phyloP scores from a whole-genome alignment of 2,888 invertebrate species.

The Cerastoderma edule region DNA sequence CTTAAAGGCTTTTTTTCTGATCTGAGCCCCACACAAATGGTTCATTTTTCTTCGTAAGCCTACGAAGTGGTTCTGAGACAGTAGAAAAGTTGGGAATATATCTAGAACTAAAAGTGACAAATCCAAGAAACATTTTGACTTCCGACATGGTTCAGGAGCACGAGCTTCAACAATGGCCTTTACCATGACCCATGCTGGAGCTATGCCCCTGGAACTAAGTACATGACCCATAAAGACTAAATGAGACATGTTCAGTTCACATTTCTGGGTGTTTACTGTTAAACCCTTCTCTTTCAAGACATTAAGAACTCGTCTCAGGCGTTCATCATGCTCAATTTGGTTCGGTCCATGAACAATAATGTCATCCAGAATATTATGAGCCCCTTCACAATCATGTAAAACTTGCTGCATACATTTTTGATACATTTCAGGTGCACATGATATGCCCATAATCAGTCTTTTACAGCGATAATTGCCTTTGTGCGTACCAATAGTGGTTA shows the following conservation, averaged over 20 bases:
- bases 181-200: too few relatives aligned
- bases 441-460: conserved; percentile 2
- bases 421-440: conserved; percentile 29
- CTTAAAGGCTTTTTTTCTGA: conserved; percentile 31
- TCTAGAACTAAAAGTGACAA: conserved; percentile 38
- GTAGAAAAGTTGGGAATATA: conserved; percentile 55
- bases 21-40: conserved; percentile 30
- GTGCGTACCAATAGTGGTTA: conserved; percentile 1
- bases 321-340: background rate
- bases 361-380: conserved; percentile 4
- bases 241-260: background rate
- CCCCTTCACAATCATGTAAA: background rate
- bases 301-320: conserved; percentile 1
- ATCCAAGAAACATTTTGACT: conserved; percentile 50
- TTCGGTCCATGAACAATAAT: conserved; percentile 2
- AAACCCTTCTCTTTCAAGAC: background rate
- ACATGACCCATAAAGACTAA: conserved; percentile 1
- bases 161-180: conserved; percentile 37
- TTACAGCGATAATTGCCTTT: conserved; percentile 6
- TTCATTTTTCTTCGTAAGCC: conserved; percentile 31
- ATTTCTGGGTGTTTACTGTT: background rate
- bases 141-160: conserved; percentile 42
- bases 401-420: conserved; percentile 12
- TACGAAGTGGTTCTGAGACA: conserved; percentile 33
- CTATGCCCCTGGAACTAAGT: background rate